phyloP scores from a whole-genome alignment of 2,888 invertebrate species.

The Blera fallax region DNA sequence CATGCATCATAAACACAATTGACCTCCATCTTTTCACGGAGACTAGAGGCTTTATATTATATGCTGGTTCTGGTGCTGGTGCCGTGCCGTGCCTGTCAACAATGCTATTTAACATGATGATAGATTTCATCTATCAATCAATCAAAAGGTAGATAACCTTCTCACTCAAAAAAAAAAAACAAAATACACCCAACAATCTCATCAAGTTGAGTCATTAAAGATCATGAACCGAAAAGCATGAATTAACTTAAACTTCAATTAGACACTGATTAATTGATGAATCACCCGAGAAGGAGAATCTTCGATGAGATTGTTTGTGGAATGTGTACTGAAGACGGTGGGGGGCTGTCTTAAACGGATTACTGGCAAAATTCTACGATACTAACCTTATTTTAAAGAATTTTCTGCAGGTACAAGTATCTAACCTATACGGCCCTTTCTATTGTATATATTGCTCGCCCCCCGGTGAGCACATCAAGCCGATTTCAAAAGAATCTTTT shows the following conservation, averaged over 20 bases:
- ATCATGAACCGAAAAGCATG: constrained; percentile 40
- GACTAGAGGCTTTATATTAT: neutral
- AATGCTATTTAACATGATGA: constrained; percentile 47
- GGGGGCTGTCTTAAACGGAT: constrained; percentile 8
- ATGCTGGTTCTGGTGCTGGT: neutral
- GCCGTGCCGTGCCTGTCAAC: constrained; percentile 31
- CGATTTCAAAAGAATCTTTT: neutral
- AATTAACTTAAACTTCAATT: constrained; percentile 58
- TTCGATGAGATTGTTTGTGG: neutral
- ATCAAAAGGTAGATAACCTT: constrained; percentile 67
- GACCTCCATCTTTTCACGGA: constrained; percentile 57
- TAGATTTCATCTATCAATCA: constrained; percentile 61
- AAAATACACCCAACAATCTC: constrained; percentile 21
- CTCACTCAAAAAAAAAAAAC: constrained; percentile 24
- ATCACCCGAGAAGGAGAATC: neutral
- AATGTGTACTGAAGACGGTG: neutral
- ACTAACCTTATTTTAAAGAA: constrained; percentile 44
- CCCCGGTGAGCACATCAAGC: neutral
- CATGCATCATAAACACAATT: constrained; percentile 58
- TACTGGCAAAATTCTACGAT: constrained; percentile 10
- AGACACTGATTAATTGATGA: constrained; percentile 64
- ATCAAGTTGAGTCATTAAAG: constrained; percentile 45
- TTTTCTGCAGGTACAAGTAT: neutral
- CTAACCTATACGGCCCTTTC: neutral
- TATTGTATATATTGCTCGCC: neutral